Conservation (phyloP, 2,888 invertebrate species). For the Onthophagus sagittarius region DNA sequence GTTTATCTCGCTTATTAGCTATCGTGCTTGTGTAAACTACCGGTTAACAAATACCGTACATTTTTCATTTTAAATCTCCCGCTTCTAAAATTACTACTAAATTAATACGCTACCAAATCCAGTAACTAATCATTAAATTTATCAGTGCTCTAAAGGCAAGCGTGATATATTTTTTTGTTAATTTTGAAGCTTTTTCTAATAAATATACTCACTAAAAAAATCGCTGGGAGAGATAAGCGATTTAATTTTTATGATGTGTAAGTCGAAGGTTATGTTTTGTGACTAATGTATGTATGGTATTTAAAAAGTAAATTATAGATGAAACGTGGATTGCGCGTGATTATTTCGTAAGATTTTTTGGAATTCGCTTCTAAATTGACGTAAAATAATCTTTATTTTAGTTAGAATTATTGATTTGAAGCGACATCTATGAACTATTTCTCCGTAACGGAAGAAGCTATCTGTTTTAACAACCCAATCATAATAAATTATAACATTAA, state of each 20-base stretch:
- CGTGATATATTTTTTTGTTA: too few species aligned
- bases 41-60: not conserved
- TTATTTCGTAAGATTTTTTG: not conserved
- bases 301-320: too few species aligned
- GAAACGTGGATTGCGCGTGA: not conserved
- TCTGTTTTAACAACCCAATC: not conserved
- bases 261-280: too few species aligned
- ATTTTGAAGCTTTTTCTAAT: too few species aligned
- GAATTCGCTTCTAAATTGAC: not conserved
- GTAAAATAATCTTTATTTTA: not conserved
- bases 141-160: too few species aligned
- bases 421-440: not conserved
- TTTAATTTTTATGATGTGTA: too few species aligned
- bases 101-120: too few species aligned
- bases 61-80: not conserved
- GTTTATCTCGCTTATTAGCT: not conserved
- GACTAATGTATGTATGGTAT: too few species aligned
- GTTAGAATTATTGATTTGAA: not conserved
- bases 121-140: too few species aligned
- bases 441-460: not conserved
- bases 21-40: not conserved
- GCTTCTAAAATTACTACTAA: not conserved
- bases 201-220: too few species aligned
- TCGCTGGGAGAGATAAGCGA: too few species aligned
- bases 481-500: too few species aligned